Evolutionary conservation across 1,140 invertebrate species (phyloP), one percentile per base, ranked within the genome.

Genomic region (Leptonema lineaticorne): DNA sequence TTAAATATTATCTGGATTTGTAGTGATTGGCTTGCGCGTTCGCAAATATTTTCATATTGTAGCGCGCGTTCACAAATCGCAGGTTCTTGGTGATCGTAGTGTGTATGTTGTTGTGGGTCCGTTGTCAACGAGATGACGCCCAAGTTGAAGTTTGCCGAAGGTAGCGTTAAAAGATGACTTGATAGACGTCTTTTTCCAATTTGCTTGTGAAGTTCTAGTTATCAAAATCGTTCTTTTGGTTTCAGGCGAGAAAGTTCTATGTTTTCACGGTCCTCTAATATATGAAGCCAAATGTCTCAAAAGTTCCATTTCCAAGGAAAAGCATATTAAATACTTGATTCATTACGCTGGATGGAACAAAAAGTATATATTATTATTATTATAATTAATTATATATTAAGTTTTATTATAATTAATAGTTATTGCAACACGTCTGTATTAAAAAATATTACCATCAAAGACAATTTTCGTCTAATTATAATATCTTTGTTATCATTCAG

Each of bases 261-360:
- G 95, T 80, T 97, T 95, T 76, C 95, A 97, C 83, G 95, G 95
- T 0, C 94, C 94, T 8, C 81, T 97, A 7, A 91, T 97, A 69
- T 98, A 97, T 80, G 95, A 97, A 85, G 95, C 95, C 7, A 98
- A 97, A 87, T 95, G 94, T 80, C 82, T 97, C 7, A 95, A 95
- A 80, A 86, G 87, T 69, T 90, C 89, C 67, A 82, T 90, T 22
- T 87, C 87, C 6, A 93, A 91, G 75, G 93, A 96, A 71, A 94
- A 94, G 79, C 88, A 90, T 78, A 85, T 93, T 2, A 90, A 92
- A 77, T 98, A 97, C 82, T 89, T 95, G 24, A 95, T 98, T 71
- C 96, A 98, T 81, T 98, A 98, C 82, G 94, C 94, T 75, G 96
- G 96, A 6, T 98, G 95, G 95, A 97, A 96, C 80, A 97, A 97